Conservation (phyloP, 2,113 vertebrate species). For the Gambusia affinis region DNA sequence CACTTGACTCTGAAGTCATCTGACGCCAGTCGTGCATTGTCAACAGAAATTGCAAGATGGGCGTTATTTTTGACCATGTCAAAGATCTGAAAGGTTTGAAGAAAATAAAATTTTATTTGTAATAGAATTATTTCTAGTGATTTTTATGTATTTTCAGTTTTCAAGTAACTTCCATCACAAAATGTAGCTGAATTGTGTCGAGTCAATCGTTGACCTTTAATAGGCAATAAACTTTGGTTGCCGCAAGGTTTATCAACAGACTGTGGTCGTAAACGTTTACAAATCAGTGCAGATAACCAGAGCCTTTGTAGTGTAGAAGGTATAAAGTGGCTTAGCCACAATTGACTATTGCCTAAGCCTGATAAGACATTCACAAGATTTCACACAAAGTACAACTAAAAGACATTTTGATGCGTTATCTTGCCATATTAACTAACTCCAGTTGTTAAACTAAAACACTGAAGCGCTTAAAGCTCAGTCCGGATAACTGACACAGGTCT, state of each 20-base stretch:
- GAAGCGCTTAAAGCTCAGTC: too few species aligned
- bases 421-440: too few species aligned
- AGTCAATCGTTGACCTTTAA: neutral
- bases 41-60: conserved; percentile 54
- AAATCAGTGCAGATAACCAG: conserved; percentile 19
- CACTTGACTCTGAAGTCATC: conserved; percentile 79
- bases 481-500: neutral
- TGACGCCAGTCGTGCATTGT: conserved; percentile 69
- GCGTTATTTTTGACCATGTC: conserved; percentile 58
- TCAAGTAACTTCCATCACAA: neutral
- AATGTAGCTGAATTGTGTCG: neutral
- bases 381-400: neutral
- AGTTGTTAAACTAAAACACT: too few species aligned
- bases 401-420: neutral
- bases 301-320: neutral
- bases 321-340: neutral
- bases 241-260: conserved; percentile 4
- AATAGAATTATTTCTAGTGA: neutral
- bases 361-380: neutral
- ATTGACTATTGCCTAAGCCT: conserved; percentile 13
- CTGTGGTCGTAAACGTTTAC: conserved; percentile 33
- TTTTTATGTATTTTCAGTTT: neutral
- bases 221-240: neutral
- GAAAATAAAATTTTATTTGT: neutral
- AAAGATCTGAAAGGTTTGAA: conserved; percentile 56